Conservation (phyloP, 2,113 vertebrate species). For the Thermophis baileyi region DNA sequence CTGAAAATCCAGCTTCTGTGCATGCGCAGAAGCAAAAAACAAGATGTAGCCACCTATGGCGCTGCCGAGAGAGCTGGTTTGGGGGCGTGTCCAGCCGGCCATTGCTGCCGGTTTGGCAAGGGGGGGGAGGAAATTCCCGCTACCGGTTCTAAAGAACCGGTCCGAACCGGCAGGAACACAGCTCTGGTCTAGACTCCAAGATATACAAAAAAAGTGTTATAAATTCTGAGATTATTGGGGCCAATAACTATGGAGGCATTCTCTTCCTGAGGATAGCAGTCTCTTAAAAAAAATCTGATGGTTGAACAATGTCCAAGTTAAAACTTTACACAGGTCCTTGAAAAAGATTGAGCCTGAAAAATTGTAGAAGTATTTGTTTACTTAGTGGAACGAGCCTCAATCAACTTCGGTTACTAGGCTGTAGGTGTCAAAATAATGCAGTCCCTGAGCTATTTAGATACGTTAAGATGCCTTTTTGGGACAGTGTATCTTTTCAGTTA, state of each 20-base stretch:
- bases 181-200: too few species aligned
- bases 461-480: not conserved
- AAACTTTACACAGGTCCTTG: not conserved
- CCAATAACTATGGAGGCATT: not conserved
- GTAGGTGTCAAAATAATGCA: not conserved
- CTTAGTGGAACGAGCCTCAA: not conserved
- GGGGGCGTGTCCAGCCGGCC: too few species aligned
- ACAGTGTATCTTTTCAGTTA: not conserved
- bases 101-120: too few species aligned
- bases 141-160: too few species aligned
- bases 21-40: too few species aligned
- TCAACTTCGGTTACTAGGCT: not conserved
- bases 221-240: not conserved
- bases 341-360: not conserved
- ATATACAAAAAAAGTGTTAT: not conserved
- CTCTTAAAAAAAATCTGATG: not conserved
- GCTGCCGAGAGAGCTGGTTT: too few species aligned
- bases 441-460: not conserved
- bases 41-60: too few species aligned
- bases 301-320: not conserved
- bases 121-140: too few species aligned
- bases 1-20: too few species aligned
- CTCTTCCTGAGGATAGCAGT: not conserved
- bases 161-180: too few species aligned
- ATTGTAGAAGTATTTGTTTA: not conserved